Conservation (phyloP, 2,888 invertebrate species). For the Cartodere bifasciata region DNA sequence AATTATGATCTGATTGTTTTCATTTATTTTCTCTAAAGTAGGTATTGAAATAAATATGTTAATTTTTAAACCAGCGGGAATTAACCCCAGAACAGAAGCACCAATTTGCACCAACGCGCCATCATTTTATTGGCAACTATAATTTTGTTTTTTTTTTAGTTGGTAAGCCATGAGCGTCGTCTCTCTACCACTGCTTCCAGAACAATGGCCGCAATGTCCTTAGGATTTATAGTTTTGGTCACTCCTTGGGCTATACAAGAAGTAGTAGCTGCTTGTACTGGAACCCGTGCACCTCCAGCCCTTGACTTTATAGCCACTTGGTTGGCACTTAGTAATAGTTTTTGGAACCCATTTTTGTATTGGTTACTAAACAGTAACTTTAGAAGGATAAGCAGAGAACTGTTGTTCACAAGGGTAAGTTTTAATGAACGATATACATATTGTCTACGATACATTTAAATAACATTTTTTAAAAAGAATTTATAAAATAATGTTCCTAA, state of each 20-base stretch:
- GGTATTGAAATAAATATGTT: too few relatives aligned
- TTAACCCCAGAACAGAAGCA: too few relatives aligned
- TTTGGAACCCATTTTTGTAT: constrained; percentile 84
- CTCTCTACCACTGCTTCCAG: constrained; percentile 70
- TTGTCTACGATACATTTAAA: too few relatives aligned
- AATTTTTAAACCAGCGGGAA: too few relatives aligned
- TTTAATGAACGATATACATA: too few relatives aligned
- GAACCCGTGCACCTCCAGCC: constrained; percentile 67
- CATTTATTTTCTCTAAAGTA: too few relatives aligned
- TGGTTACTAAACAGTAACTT: constrained; percentile 81
- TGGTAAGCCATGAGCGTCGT: constrained; percentile 51
- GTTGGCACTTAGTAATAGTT: constrained; percentile 77
- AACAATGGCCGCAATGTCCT: constrained; percentile 84
- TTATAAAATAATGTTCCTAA: too few relatives aligned
- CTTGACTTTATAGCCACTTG: constrained; percentile 78
- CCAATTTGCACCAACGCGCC: too few relatives aligned
- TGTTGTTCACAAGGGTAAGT: constrained; percentile 62
- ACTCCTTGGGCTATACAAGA: constrained; percentile 87
- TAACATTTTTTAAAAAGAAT: too few relatives aligned
- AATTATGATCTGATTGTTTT: too few relatives aligned
- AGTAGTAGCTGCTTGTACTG: constrained; percentile 81
- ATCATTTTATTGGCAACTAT: too few relatives aligned
- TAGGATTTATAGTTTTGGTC: constrained; percentile 83
- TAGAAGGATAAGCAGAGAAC: constrained; percentile 63
- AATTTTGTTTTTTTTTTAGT: constrained; percentile 29